Evolutionary conservation across 2,888 invertebrate genomes (phyloP), one percentile per base, ranked within the genome.

Genomic region (Lycocerus yunnanus): DNA sequence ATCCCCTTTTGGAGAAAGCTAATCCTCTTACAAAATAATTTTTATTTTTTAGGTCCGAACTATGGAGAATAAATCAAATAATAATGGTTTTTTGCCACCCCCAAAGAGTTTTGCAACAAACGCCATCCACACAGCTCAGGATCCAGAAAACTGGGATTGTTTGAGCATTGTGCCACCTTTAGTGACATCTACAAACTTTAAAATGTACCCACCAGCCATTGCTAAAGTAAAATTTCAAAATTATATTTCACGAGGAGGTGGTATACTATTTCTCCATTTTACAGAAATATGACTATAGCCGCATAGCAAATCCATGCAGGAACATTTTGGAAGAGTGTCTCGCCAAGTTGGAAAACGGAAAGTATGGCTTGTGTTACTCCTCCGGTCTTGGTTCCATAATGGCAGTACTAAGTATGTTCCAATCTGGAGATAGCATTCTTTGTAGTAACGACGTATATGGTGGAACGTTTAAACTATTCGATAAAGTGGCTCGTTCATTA

Each of bases 61-160:
- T 5, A 27, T 27, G 43, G 43, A 43, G 8, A 43, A n/a, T 6
- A 43, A n/a, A 43, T 6, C 6, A n/a, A 43, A n/a, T 6, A 14
- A 61, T 0, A n/a, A 18, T 13, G 84, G 82, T 80, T 93, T 91
- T 83, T 86, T 90, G 80, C 88, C 90, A 79, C 90, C 89, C 82
- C 90, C 90, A 65, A 88, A 90, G 79, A 93, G 93, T 71, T 96
- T 97, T 86, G 93, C 96, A 11, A 98, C 98, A 2, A 90, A 91
- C 81, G 97, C 98, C 18, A 95, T 98, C 82, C 99, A 99, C 85
- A 92, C 90, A 67, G 97, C 97, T 1, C 97, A 98, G 86, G 94
- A 95, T 78, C 95, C 99, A 2, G 93, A 94, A 77, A 93, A 97
- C 87, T 97, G 97, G 96, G 92, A 88, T 18, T 94, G 93, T 71